Evolutionary conservation across 2,888 invertebrate genomes (phyloP).

Genomic region (Synergus japonicus): DNA sequence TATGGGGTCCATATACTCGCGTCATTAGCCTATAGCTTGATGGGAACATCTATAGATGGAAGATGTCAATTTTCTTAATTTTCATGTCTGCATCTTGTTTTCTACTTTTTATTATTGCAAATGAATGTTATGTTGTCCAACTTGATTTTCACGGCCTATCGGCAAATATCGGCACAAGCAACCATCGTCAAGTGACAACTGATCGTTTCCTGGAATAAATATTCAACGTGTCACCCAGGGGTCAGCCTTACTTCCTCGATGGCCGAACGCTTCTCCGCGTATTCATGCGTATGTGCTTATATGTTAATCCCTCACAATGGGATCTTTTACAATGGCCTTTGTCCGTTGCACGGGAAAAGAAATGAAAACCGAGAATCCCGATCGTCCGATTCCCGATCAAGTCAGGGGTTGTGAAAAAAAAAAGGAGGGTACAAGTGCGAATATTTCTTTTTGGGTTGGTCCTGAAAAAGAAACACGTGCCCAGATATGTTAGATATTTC

Average conservation of each 20-base stretch:
- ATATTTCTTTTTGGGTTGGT: conserved; percentile 1
- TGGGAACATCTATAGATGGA: not conserved
- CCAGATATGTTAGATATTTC: not conserved
- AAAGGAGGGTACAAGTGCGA: conserved; percentile 36
- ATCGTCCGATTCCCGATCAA: conserved; percentile 44
- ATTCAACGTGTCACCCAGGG: conserved; percentile 69
- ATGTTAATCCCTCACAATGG: conserved; percentile 70
- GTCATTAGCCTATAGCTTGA: not conserved
- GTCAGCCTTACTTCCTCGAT: conserved; percentile 70
- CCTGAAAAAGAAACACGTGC: not conserved
- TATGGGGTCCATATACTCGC: not conserved
- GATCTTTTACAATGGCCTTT: conserved; percentile 72
- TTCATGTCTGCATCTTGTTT: not conserved
- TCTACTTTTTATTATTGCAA: not conserved
- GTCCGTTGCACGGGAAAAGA: conserved; percentile 69
- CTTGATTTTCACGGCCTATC: conserved; percentile 54
- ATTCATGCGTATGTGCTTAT: conserved; percentile 64
- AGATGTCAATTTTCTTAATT: not conserved
- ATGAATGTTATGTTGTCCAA: conserved; percentile 38
- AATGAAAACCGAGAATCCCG: conserved; percentile 68
- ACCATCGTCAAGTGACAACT: conserved; percentile 59
- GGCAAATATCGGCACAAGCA: conserved; percentile 54
- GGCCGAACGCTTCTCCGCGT: conserved; percentile 54
- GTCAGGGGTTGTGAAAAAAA: not conserved
- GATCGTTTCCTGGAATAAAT: conserved; percentile 73